Percentiles rank a stretch among this genome's conserved stretches.
These are phyloP conservation scores for Fratercula arctica DNA, from an alignment of 2,797 vertebrate species.

Conservation along the genomic window DNA sequence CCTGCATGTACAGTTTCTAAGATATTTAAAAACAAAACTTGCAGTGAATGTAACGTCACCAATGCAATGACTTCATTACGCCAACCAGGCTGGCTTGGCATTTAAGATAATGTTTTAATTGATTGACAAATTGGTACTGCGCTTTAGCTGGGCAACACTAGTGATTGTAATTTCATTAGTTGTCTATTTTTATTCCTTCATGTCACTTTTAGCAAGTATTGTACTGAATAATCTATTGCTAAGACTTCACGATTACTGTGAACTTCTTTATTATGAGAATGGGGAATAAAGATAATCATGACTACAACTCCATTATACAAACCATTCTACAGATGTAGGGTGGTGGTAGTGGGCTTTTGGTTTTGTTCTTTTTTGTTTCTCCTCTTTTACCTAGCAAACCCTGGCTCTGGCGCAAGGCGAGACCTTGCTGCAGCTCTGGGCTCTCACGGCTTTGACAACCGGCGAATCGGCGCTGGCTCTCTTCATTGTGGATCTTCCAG, in stretches of 20 bases:
- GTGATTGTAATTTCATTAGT: not conserved
- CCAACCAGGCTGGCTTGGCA: not conserved
- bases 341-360: not conserved
- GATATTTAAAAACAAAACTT: not conserved
- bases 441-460: not conserved
- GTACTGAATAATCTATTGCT: not conserved
- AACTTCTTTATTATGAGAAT: not conserved
- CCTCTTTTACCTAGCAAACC: not conserved
- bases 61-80: rapidly evolving
- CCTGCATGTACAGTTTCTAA: rapidly evolving
- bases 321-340: rapidly evolving
- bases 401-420: not conserved
- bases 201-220: not conserved
- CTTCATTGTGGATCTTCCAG: not conserved
- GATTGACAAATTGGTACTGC: not conserved
- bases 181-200: not conserved
- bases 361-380: not conserved
- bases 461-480: rapidly evolving
- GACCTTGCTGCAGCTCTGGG: not conserved
- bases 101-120: not conserved
- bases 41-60: not conserved
- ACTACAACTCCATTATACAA: not conserved
- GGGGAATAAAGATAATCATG: not conserved
- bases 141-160: not conserved
- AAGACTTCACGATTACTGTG: not conserved